phyloP scores from a whole-genome alignment of 2,888 invertebrate species.

The Drosophila leonis region DNA sequence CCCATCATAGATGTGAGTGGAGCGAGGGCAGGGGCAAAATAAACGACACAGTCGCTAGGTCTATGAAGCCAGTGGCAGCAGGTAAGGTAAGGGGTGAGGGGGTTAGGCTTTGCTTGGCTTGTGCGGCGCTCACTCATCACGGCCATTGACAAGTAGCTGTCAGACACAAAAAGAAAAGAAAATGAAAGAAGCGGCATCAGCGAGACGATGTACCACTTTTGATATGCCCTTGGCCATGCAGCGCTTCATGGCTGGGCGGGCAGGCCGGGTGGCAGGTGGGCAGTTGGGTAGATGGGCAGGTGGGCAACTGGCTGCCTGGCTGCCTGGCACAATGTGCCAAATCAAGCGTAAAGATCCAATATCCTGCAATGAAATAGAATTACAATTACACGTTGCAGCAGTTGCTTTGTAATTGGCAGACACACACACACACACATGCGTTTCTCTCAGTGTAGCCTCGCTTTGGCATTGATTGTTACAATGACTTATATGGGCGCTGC shows the following conservation, averaged over 20 bases:
- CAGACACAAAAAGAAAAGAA: conserved; percentile 51
- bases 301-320: conserved; percentile 3
- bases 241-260: background rate
- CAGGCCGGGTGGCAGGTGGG: conserved; percentile 9
- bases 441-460: conserved; percentile 62
- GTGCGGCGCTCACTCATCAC: conserved; percentile 68
- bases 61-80: conserved; percentile 12
- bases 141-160: conserved; percentile 79
- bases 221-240: conserved; percentile 59
- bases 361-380: conserved; percentile 75
- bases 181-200: conserved; percentile 40
- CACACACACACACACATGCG: background rate
- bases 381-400: conserved; percentile 65
- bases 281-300: conserved; percentile 4
- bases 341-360: conserved; percentile 78
- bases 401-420: conserved; percentile 15
- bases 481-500: background rate
- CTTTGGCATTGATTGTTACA: conserved; percentile 64
- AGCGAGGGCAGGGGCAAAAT: conserved; percentile 21
- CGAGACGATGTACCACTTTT: conserved; percentile 67
- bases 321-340: conserved; percentile 68
- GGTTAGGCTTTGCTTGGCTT: conserved; percentile 14
- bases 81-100: background rate
- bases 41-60: conserved; percentile 28
- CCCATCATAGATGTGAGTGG: conserved; percentile 20